Conservation (phyloP, 2,888 invertebrate species). For the Bellardia pandia region DNA sequence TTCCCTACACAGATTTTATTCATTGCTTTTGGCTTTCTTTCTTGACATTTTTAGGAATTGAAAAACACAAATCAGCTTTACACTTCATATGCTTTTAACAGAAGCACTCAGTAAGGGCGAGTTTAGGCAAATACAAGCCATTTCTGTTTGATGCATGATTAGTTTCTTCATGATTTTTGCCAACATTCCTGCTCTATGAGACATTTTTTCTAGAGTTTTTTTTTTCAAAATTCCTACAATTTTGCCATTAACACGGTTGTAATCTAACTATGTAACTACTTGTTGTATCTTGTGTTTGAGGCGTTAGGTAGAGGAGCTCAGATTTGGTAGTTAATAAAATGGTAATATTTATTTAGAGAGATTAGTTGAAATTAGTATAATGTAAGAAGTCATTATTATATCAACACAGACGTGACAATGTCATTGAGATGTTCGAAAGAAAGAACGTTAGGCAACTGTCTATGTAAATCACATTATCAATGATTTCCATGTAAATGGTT, state of each 20-base stretch:
- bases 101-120: neutral
- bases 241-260: slow-evolving; percentile 40
- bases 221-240: slow-evolving; percentile 2
- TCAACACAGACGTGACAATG: slow-evolving; percentile 63
- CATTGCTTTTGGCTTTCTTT: neutral
- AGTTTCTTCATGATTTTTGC: slow-evolving; percentile 60
- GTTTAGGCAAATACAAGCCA: neutral
- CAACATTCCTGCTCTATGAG: neutral
- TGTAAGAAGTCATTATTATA: slow-evolving; percentile 64
- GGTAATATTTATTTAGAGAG: slow-evolving; percentile 65
- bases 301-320: neutral
- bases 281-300: neutral
- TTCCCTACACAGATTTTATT: neutral
- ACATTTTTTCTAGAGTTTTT: slow-evolving; percentile 16
- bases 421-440: neutral
- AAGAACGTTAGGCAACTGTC: neutral
- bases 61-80: neutral
- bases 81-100: neutral
- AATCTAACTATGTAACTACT: neutral
- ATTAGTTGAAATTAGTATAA: slow-evolving; percentile 67
- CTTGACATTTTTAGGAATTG: neutral
- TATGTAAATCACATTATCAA: neutral
- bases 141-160: slow-evolving; percentile 66
- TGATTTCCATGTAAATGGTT: slow-evolving; percentile 15
- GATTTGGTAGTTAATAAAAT: slow-evolving; percentile 70